Conservation (phyloP, 2,113 vertebrate genomes). For the Laterallus jamaicensis region DNA sequence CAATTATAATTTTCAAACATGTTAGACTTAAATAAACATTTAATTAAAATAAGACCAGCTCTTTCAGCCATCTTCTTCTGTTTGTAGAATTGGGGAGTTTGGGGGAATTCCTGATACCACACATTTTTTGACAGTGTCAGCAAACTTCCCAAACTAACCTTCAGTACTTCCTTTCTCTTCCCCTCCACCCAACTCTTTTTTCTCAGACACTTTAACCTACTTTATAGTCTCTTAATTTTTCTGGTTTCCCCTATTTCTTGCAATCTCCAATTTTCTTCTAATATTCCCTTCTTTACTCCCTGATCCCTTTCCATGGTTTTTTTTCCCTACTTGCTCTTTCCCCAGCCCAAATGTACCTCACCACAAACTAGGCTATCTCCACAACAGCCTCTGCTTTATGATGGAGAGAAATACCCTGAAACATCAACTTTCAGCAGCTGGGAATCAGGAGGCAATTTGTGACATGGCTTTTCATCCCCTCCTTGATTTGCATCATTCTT, state of each 20-base stretch:
- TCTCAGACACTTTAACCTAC: neutral
- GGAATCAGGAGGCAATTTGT: neutral
- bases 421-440: neutral
- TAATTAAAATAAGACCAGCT: constrained; percentile 56
- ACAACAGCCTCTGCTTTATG: neutral
- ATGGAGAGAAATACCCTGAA: neutral
- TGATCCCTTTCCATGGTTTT: neutral
- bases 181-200: neutral
- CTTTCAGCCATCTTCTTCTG: constrained; percentile 41
- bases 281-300: neutral
- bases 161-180: neutral
- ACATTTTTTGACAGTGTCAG: constrained; percentile 26
- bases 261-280: neutral
- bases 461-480: neutral
- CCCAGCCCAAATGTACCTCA: neutral
- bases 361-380: neutral
- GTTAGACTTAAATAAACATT: constrained; percentile 64
- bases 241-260: neutral
- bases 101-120: constrained; percentile 59
- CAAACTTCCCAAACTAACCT: constrained; percentile 44
- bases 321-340: neutral
- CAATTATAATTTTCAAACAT: constrained; percentile 69
- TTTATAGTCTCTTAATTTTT: neutral
- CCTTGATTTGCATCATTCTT: neutral
- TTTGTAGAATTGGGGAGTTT: constrained; percentile 31